Evolutionary conservation across 35 echinoderm and acorn worm species (phyloP).

Genomic region (Apostichopus parvimensis): DNA sequence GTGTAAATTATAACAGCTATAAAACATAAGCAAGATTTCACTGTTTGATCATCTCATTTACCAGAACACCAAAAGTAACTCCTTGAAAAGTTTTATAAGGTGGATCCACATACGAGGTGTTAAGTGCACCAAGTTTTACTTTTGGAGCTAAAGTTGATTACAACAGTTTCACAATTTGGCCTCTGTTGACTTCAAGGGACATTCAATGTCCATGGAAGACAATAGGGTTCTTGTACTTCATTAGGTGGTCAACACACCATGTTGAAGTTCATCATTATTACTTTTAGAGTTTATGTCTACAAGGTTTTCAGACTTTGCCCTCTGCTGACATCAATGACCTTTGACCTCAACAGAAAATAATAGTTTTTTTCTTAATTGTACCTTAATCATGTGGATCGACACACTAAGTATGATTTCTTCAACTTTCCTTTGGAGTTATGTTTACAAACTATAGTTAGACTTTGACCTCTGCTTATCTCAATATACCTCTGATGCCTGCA

Average conservation of each 20-base stretch:
- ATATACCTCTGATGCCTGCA: too few relatives aligned
- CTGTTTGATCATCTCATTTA: too few relatives aligned
- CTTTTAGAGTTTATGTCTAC: not conserved
- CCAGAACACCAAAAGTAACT: not conserved
- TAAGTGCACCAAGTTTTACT: not conserved
- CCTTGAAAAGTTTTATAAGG: not conserved
- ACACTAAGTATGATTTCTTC: not conserved
- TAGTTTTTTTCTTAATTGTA: not conserved
- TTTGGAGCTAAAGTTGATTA: not conserved
- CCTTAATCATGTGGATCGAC: not conserved
- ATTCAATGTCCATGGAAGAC: not conserved
- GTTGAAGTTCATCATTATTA: not conserved
- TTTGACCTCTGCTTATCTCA: too few relatives aligned
- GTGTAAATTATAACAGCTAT: too few relatives aligned
- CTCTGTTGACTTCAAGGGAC: slow-evolving; percentile 18
- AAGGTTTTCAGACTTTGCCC: not conserved
- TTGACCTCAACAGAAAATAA: not conserved
- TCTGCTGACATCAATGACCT: not conserved
- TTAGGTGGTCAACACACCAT: not conserved
- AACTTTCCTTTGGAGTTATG: not conserved
- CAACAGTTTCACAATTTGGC: not conserved
- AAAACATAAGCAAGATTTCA: too few relatives aligned
- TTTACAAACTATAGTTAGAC: too few relatives aligned
- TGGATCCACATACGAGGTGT: not conserved
- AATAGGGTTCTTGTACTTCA: not conserved